Base-by-base conservation (phyloP, 2,797 vertebrate genomes). In the Paguma larvata region DNA sequence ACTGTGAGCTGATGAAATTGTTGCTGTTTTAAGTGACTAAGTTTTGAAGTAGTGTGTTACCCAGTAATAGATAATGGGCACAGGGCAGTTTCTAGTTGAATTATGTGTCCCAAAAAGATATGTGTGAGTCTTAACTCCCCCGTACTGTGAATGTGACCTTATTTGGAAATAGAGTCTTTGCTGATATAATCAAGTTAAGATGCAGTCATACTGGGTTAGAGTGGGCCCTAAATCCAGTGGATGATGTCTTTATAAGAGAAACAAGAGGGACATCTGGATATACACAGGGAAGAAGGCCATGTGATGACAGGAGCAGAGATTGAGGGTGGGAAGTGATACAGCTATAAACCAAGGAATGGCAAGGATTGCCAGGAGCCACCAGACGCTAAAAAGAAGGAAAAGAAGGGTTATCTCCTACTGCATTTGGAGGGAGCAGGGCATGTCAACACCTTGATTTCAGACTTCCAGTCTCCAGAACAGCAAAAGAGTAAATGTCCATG, bases 101-200 rank as follows among this genome's bases (percentile, higher is more conserved):
- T 70, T 63, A 23, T 63, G 27, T 78, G 18, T 67, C 75, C 25
- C 34, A 1, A 32, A 72, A 89, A 77, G 23, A 70, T 59, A 27
- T 67, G 18, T 46, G 88, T 18, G 85, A 68, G 32, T 93, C 27
- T 38, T 65, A 73, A 62, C 8, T 3, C 5, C 13, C 38, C 34
- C 32, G 18, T 19, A 48, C 65, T 80, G 16, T 85, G 25, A 62
- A 86, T 30, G 85, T 59, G 85, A 72, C 70, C 32, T 85, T 85
- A 51, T 93, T 34, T 89, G 79, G 79, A 96, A 90, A 65, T 44
- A 72, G 44, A 27, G 51, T 78, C 78, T 85, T 85, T 65, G 82
- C 63, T 46, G 56, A 38, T 79, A 48, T 62, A 62, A 86, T 89
- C 70, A 94, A 79, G 48, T 83, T 72, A 73, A 92, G 75, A 44